These are phyloP conservation scores for Piaya cayana DNA, from an alignment of 2,113 vertebrate genomes.

Conservation along the genomic window DNA sequence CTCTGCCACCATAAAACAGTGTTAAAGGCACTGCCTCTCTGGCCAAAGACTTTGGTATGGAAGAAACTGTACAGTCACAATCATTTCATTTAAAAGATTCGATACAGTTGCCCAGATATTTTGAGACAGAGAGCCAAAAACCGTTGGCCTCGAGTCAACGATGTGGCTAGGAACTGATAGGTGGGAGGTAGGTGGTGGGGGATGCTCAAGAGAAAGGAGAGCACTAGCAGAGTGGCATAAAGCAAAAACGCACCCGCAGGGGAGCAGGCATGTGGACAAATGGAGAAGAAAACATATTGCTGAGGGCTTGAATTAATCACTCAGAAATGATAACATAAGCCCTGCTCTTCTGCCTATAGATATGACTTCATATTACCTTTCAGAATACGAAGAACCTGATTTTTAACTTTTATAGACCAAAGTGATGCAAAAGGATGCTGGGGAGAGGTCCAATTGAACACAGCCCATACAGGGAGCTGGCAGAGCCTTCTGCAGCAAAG, in stretches of 20 bases:
- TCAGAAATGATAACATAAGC: background rate
- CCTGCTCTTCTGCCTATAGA: background rate
- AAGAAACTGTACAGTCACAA: background rate
- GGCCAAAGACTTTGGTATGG: fast-evolving
- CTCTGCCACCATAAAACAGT: background rate
- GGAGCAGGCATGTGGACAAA: fast-evolving
- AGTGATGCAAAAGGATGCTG: background rate
- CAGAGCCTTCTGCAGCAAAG: background rate
- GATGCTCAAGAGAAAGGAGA: background rate
- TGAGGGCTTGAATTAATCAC: background rate
- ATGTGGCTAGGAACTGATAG: background rate
- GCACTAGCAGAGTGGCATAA: background rate
- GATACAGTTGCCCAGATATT: background rate
- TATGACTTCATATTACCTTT: fast-evolving
- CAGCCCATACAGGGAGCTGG: background rate
- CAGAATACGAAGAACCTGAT: background rate
- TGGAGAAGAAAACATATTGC: background rate
- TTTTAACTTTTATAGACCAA: background rate
- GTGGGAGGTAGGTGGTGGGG: background rate
- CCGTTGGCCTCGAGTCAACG: background rate
- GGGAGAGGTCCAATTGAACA: background rate
- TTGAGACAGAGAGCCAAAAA: background rate
- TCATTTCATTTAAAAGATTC: background rate
- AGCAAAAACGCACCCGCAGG: background rate
- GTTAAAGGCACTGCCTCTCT: background rate